Conservation (phyloP, 2,113 vertebrate genomes). For the Carassius gibelio region DNA sequence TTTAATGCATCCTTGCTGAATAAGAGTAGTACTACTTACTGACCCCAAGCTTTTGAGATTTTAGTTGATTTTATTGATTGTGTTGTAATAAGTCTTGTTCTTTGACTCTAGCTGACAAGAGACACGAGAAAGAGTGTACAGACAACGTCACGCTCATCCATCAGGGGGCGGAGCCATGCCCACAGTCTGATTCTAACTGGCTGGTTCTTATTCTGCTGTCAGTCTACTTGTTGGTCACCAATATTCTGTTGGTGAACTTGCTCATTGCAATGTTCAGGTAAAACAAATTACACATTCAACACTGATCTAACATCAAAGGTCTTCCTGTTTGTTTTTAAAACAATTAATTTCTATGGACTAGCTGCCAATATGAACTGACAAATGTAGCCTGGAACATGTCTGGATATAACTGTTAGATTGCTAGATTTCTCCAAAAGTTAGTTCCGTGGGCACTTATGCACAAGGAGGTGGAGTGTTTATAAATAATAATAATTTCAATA, state of each 20-base stretch:
- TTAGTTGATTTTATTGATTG: background rate
- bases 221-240: constrained; percentile 84
- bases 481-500: background rate
- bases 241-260: constrained; percentile 84
- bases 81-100: background rate
- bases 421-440: background rate
- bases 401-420: background rate
- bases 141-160: constrained; percentile 65
- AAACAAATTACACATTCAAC: background rate
- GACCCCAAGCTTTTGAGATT: background rate
- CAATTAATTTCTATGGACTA: background rate
- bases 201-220: constrained; percentile 82
- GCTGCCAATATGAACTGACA: background rate
- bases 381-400: background rate
- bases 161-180: constrained; percentile 70
- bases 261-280: constrained; percentile 92
- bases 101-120: constrained; percentile 69
- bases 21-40: background rate
- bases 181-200: constrained; percentile 82
- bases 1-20: background rate
- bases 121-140: constrained; percentile 68
- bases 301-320: background rate
- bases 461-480: background rate
- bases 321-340: background rate
- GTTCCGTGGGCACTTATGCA: background rate